phyloP scores from a whole-genome alignment of 1,140 invertebrate genomes.

The Ooceraea biroi region DNA sequence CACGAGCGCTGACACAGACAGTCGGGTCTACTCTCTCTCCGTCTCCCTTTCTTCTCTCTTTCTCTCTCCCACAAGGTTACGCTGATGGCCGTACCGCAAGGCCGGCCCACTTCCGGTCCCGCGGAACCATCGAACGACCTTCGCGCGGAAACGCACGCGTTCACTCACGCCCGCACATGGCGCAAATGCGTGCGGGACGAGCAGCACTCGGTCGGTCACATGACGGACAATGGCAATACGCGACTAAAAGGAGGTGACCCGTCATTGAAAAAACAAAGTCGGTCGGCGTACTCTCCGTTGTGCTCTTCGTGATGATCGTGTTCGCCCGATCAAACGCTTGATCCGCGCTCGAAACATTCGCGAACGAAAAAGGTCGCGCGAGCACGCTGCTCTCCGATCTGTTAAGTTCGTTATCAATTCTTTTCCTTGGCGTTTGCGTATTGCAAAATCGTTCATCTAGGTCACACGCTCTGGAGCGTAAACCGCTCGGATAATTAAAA shows the following conservation, averaged over 20 bases:
- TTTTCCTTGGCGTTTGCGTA: background rate
- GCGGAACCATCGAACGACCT: constrained; percentile 78
- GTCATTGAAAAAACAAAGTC: background rate
- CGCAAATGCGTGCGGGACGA: constrained; percentile 37
- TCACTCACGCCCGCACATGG: constrained; percentile 67
- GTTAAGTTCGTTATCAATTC: constrained; percentile 7
- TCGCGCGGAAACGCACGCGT: constrained; percentile 83
- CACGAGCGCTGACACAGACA: constrained; percentile 31
- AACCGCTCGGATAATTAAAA: constrained; percentile 48
- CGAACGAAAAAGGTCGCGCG: background rate
- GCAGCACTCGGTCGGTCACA: background rate
- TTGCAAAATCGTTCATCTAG: constrained; percentile 54
- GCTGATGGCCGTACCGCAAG: constrained; percentile 81
- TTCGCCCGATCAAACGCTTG: background rate
- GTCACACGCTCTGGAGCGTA: constrained; percentile 53
- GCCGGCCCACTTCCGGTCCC: constrained; percentile 84
- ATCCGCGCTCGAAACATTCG: background rate
- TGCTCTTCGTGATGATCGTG: background rate
- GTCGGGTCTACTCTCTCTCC: constrained; percentile 28
- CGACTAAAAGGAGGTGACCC: background rate
- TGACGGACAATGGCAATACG: background rate
- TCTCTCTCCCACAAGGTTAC: constrained; percentile 61
- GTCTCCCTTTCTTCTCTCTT: constrained; percentile 38
- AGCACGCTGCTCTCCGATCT: background rate
- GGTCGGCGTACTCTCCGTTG: background rate